Conservation (phyloP, 2,888 invertebrate species). For the Stratiomys singularior region DNA sequence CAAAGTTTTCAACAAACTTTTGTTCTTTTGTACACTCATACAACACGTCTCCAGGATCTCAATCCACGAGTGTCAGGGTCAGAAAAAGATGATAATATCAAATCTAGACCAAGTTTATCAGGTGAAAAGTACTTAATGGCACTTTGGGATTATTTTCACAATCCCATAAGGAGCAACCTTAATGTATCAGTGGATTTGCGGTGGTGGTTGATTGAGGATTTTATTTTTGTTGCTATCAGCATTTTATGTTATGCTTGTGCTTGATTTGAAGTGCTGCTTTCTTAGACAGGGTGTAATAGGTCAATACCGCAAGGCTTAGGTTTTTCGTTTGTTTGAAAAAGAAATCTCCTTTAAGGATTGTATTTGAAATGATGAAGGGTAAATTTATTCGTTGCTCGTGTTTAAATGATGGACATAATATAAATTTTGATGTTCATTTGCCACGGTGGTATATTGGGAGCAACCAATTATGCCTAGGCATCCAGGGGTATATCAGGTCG, state of each 20-base stretch:
- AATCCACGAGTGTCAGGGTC: not conserved
- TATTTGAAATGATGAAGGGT: too few species aligned
- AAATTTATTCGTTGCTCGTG: too few species aligned
- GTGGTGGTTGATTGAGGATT: not conserved
- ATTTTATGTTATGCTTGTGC: not conserved
- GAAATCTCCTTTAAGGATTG: too few species aligned
- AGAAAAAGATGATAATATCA: conserved; percentile 7
- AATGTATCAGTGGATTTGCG: not conserved
- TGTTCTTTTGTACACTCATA: not conserved
- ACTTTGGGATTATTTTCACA: conserved; percentile 2
- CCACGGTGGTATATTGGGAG: too few species aligned
- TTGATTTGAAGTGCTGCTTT: not conserved
- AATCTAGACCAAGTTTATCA: conserved; percentile 24
- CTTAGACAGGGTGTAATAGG: too few species aligned
- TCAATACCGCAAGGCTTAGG: too few species aligned
- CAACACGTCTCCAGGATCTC: not conserved
- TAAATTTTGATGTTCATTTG: too few species aligned
- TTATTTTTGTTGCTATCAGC: not conserved
- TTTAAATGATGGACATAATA: too few species aligned
- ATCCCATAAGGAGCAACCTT: not conserved
- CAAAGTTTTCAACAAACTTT: conserved; percentile 14
- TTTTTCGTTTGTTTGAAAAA: too few species aligned
- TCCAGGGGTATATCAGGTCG: too few species aligned
- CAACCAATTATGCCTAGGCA: too few species aligned
- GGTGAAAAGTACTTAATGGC: conserved; percentile 20